These are phyloP conservation scores for Myotis lucifugus DNA, from an alignment of 2,113 vertebrate species.

Conservation along the genomic window DNA sequence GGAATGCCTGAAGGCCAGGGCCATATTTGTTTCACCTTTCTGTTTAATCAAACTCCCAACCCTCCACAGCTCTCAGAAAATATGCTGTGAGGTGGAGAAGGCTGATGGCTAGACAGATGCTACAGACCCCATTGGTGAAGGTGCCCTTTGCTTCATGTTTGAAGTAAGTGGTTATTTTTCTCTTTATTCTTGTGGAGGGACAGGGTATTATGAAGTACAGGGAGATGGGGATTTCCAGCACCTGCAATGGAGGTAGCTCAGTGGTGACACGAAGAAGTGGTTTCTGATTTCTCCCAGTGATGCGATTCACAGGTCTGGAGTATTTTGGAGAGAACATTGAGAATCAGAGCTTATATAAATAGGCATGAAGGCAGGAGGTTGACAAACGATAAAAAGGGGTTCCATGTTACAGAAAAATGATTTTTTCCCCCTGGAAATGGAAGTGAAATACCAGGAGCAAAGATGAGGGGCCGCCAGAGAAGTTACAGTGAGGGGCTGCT, in stretches of 20 bases:
- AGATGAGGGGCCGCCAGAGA: neutral
- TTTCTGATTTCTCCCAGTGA: constrained; percentile 22
- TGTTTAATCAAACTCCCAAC: neutral
- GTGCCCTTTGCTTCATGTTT: neutral
- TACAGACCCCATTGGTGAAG: neutral
- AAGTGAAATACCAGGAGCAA: neutral
- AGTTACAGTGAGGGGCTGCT: neutral
- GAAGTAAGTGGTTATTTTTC: neutral
- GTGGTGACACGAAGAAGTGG: neutral
- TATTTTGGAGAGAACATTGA: neutral
- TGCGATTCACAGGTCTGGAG: neutral
- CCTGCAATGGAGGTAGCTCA: neutral
- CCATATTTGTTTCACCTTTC: neutral
- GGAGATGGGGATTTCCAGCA: neutral
- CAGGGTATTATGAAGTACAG: neutral
- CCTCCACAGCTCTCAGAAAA: neutral
- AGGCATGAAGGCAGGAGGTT: neutral
- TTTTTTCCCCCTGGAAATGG: neutral
- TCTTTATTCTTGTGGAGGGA: neutral
- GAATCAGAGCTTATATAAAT: neutral
- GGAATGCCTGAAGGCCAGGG: neutral
- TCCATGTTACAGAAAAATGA: neutral
- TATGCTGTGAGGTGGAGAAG: neutral
- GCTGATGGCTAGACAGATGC: neutral
- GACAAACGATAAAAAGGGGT: neutral